A percentile compares a stretch with the other conserved stretches of the same genome.
Conservation (phyloP, 2,113 vertebrate genomes). For the Planiliza haematocheilus region DNA sequence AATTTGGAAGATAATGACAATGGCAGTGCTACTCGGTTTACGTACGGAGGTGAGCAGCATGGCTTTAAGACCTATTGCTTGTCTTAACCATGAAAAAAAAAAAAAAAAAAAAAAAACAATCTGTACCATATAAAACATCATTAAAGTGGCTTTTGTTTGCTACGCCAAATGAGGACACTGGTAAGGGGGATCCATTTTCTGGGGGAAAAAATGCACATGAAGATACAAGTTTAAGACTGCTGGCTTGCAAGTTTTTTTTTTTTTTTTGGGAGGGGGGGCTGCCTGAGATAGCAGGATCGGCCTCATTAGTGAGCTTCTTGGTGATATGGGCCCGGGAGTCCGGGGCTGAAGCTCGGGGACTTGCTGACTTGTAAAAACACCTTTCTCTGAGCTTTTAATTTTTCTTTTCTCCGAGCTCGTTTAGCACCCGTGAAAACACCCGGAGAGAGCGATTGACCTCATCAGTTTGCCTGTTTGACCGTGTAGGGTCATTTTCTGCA, state of each 20-base stretch:
- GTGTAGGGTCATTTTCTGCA: slow-evolving; percentile 33
- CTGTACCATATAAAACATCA: slow-evolving; percentile 19
- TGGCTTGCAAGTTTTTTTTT: slow-evolving; percentile 69
- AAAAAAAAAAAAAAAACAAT: neutral
- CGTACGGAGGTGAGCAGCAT: neutral
- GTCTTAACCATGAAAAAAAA: neutral
- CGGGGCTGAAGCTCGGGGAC: slow-evolving; percentile 59
- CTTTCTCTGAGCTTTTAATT: slow-evolving; percentile 45
- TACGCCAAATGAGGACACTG: slow-evolving; percentile 33
- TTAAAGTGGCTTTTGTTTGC: slow-evolving; percentile 40
- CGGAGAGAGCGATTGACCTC: slow-evolving; percentile 60
- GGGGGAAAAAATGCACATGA: slow-evolving; percentile 35
- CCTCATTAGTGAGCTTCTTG: slow-evolving; percentile 78
- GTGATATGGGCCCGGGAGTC: slow-evolving; percentile 59
- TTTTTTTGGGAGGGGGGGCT: slow-evolving; percentile 24
- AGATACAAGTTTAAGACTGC: slow-evolving; percentile 69
- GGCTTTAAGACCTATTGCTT: neutral
- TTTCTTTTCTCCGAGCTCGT: slow-evolving; percentile 36
- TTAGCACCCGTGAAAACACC: slow-evolving; percentile 60
- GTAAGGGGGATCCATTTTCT: slow-evolving; percentile 39
- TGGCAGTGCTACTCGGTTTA: neutral
- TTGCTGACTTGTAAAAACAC: slow-evolving; percentile 79
- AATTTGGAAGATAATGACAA: slow-evolving; percentile 39
- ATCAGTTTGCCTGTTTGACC: slow-evolving; percentile 57
- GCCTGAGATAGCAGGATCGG: slow-evolving; percentile 53